Conservation (phyloP, 2,113 vertebrate genomes). For the Suricata suricatta region DNA sequence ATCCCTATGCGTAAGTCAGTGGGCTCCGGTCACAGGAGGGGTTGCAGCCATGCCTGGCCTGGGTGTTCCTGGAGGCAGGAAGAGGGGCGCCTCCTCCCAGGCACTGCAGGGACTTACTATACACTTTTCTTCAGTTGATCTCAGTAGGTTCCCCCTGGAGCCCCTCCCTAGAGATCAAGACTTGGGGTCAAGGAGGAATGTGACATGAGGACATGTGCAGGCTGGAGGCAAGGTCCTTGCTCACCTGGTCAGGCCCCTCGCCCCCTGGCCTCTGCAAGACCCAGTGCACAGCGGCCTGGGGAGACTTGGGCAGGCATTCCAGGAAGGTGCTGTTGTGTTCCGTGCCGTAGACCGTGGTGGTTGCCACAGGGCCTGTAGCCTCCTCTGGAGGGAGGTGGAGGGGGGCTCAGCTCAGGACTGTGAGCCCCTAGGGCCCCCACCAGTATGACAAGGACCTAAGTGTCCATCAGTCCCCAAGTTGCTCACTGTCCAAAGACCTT, state of each 20-base stretch:
- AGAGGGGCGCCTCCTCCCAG: not conserved
- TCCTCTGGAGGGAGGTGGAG: constrained; percentile 81
- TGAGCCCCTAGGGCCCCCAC: not conserved
- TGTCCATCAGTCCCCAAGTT: too few species aligned
- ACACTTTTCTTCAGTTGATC: constrained; percentile 7
- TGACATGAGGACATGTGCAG: not conserved
- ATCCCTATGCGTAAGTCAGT: not conserved
- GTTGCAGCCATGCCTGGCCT: not conserved
- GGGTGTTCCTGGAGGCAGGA: not conserved
- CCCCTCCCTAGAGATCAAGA: not conserved
- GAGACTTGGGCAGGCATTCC: constrained; percentile 93
- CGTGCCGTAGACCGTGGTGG: constrained; percentile 89
- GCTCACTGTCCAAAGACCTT: not conserved
- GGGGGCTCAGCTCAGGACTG: not conserved
- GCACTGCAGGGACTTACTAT: not conserved
- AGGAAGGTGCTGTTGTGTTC: constrained; percentile 97
- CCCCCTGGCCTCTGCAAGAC: constrained; percentile 88
- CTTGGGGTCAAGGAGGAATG: not conserved
- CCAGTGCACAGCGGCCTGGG: constrained; percentile 93
- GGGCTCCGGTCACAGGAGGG: not conserved
- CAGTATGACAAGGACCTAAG: not conserved
- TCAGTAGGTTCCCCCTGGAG: not conserved
- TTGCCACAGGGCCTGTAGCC: constrained; percentile 84
- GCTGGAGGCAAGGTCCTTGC: not conserved
- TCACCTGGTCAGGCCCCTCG: constrained; percentile 90